Percentiles rank a stretch among this genome's conserved stretches.
Conservation (phyloP, 2,888 invertebrate species). For the Heteromurus nitidus region DNA sequence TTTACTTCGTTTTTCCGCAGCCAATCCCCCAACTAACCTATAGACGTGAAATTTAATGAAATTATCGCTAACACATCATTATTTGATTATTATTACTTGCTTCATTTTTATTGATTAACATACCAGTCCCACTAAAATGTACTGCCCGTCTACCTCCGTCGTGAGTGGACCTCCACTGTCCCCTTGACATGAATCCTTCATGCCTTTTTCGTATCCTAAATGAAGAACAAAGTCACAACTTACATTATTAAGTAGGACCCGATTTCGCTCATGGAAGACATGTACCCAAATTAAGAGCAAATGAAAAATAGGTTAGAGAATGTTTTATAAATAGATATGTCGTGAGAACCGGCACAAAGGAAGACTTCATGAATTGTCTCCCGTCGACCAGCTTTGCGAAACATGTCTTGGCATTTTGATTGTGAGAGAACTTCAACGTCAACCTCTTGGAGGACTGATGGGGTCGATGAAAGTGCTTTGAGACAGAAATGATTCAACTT, state of each 20-base stretch:
- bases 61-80: not conserved
- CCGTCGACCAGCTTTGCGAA: slow-evolving; percentile 89
- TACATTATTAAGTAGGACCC: too few relatives aligned
- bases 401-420: slow-evolving; percentile 94
- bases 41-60: not conserved
- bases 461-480: slow-evolving; percentile 80
- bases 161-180: slow-evolving; percentile 84
- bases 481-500: not conserved
- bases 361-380: slow-evolving; percentile 96
- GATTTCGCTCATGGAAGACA: too few relatives aligned
- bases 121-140: slow-evolving; percentile 90
- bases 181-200: slow-evolving; percentile 79
- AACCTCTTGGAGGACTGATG: slow-evolving; percentile 83
- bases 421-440: slow-evolving; percentile 85
- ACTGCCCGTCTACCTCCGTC: slow-evolving; percentile 87
- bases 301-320: not conserved
- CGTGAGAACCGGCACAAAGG: slow-evolving; percentile 83
- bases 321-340: not conserved
- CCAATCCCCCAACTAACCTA: slow-evolving; percentile 68
- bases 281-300: too few relatives aligned
- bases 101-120: slow-evolving; percentile 80
- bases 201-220: slow-evolving; percentile 88
- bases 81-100: not conserved
- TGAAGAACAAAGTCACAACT: slow-evolving; percentile 5
- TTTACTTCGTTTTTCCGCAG: too few relatives aligned